Evolutionary conservation across 2,888 invertebrate genomes (phyloP), one percentile per base, ranked within the genome.

Genomic region (Alsophila aescularia): DNA sequence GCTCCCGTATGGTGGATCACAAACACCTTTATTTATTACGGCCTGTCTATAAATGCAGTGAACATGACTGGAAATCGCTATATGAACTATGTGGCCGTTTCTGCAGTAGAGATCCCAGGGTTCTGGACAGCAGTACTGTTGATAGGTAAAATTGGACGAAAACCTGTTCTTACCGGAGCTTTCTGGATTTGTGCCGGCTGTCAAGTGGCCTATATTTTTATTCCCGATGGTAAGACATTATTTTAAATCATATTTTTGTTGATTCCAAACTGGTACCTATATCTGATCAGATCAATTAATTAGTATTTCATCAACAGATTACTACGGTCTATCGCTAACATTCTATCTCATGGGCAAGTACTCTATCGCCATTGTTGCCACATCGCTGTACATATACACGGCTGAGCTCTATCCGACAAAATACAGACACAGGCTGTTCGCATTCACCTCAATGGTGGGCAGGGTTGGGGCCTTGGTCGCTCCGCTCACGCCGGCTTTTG

Each of bases 41-140:
- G 95, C 0, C 73, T 95, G 36, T 93, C 93, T 0, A 79, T 95
- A 32, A 94, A 93, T 69, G 93, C 94, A 0, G 93, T 93, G 0
- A 88, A 93, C 12, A 81, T 95, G 59, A 92, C 92, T 2, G 94
- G 94, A 1, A 93, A 94, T 72, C 90, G 67, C 24, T 94, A 95
- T 73, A 52, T 93, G 9, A 95, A 95, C 81, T 95, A 94, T 69
- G 92, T 94, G 43, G 78, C 93, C 16, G 93, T 93, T 2, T 83
- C 93, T 0, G 75, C 92, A 7, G 92, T 94, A 4, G 95, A 95
- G 75, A 93, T 95, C 49, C 96, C 96, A 0, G 95, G 95, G 93
- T 94, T 93, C 67, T 77, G 93, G 54, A 60, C 92, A 40, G 93
- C 93, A 0, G 92, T 92, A 50, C 69, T 93, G 9, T 75, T 93